phyloP scores from a whole-genome alignment of 2,888 invertebrate genomes.

The Notodonta dromedarius region DNA sequence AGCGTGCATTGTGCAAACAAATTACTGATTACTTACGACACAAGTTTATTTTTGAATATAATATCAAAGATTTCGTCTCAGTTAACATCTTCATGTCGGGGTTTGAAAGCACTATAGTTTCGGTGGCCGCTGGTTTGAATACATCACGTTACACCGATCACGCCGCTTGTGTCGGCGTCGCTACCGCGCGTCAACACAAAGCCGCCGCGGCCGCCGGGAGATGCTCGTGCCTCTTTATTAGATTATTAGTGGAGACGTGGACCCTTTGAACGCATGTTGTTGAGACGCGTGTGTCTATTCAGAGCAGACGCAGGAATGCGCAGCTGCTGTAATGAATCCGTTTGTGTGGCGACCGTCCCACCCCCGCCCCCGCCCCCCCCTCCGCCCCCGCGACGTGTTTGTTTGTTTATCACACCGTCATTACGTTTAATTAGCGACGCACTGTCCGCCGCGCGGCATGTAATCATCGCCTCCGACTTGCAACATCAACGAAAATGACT shows the following conservation, averaged over 20 bases:
- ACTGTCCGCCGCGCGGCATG: constrained; percentile 28
- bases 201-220: constrained; percentile 1
- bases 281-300: not conserved
- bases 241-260: not conserved
- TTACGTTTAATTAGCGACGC: constrained; percentile 59
- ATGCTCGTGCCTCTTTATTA: not conserved
- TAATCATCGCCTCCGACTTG: constrained; percentile 23
- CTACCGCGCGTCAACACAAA: constrained; percentile 1
- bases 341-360: not conserved
- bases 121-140: not conserved
- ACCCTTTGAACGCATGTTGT: not conserved
- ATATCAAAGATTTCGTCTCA: not conserved
- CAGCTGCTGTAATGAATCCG: constrained; percentile 6
- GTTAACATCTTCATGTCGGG: not conserved
- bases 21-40: not conserved
- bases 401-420: constrained; percentile 66
- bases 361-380: constrained; percentile 1
- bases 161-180: not conserved
- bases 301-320: constrained; percentile 6
- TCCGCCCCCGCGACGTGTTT: constrained; percentile 28
- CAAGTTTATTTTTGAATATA: not conserved
- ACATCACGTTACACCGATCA: not conserved
- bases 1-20: not conserved
- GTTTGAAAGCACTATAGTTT: not conserved
- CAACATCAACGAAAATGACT: constrained; percentile 6